phyloP scores from a whole-genome alignment of 2,888 invertebrate species.

The Hoplodrina ambigua region DNA sequence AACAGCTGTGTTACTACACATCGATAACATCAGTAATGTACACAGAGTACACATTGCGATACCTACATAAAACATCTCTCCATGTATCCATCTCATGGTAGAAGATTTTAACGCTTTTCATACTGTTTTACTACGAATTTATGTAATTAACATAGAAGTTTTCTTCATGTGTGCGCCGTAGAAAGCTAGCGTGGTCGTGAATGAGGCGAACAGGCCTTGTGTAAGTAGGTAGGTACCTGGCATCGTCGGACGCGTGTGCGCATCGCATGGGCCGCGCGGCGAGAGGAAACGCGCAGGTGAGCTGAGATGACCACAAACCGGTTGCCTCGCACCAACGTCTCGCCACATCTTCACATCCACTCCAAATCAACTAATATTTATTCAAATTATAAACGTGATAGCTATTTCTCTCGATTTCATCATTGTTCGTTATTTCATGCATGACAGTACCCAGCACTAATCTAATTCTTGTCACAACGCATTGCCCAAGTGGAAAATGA shows the following conservation, averaged over 20 bases:
- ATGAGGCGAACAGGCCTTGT: slow-evolving; percentile 76
- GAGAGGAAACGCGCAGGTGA: slow-evolving; percentile 72
- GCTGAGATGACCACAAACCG: slow-evolving; percentile 83
- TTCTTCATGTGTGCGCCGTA: slow-evolving; percentile 74
- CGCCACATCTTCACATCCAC: slow-evolving; percentile 67
- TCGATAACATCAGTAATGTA: slow-evolving; percentile 28
- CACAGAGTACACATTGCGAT: slow-evolving; percentile 10
- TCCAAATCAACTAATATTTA: slow-evolving; percentile 62
- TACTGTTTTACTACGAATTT: slow-evolving; percentile 58
- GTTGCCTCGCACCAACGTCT: slow-evolving; percentile 75
- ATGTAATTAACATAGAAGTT: slow-evolving; percentile 71
- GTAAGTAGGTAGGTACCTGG: slow-evolving; percentile 59
- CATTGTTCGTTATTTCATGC: slow-evolving; percentile 26
- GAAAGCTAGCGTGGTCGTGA: slow-evolving; percentile 82
- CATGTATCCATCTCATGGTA: slow-evolving; percentile 6
- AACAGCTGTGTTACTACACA: slow-evolving; percentile 17
- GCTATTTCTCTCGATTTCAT: slow-evolving; percentile 58
- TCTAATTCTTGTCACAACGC: slow-evolving; percentile 24
- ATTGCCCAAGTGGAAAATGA: slow-evolving; percentile 10
- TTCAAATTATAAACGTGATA: slow-evolving; percentile 59
- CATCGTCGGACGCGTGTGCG: slow-evolving; percentile 42
- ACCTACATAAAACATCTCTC: slow-evolving; percentile 7
- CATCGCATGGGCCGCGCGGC: slow-evolving; percentile 44
- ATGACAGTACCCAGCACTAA: slow-evolving; percentile 8
- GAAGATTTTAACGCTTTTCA: slow-evolving; percentile 48